Evolutionary conservation across 1,140 invertebrate genomes (phyloP), one percentile per base, ranked within the genome.

Genomic region (Saccostrea glomerata): DNA sequence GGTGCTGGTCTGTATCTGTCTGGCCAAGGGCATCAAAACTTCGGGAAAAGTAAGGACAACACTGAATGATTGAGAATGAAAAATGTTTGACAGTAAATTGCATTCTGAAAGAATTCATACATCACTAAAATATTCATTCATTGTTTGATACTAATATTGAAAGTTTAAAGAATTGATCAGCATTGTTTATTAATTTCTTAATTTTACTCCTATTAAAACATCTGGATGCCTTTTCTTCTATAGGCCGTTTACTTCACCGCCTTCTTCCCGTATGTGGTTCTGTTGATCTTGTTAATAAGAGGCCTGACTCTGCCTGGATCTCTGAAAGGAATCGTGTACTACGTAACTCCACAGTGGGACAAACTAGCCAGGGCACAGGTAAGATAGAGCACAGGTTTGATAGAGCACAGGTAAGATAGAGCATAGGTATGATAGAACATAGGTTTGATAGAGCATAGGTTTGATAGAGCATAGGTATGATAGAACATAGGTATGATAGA

Each of bases 271-370:
- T 96, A 95, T 89, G 20, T 95, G 17, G 93, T 96, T 6, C 92
- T 96, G 11, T 85, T 94, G n/a, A 94, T 94, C 40, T 89, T 96
- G 20, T 90, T 96, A 66, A 89, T 95, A 40, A 93, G 95, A 47
- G 95, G 95, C 11, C 86, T 95, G 13, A 97, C 97, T 11, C 95
- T 98, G 20, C 97, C 97, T 0, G 98, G 98, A 20, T 97, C 98
- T 1, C 96, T 96, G 0, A 96, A 97, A 84, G 98, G 97, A 1
- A 97, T 98, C 88, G 92, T 97, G 6, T 98, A 97, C 94, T 98
- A 98, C 94, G 95, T 98, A 12, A 97, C 97, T 13, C 98, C 98
- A 30, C 88, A 93, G 85, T 94, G 93, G 93, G 89, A 92, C 1
- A 91, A 91, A 82, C 91, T 93, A 55, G 63, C 88, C 23, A 91